Base-by-base conservation (phyloP, 2,113 vertebrate species). In the Bubo blakistoni region DNA sequence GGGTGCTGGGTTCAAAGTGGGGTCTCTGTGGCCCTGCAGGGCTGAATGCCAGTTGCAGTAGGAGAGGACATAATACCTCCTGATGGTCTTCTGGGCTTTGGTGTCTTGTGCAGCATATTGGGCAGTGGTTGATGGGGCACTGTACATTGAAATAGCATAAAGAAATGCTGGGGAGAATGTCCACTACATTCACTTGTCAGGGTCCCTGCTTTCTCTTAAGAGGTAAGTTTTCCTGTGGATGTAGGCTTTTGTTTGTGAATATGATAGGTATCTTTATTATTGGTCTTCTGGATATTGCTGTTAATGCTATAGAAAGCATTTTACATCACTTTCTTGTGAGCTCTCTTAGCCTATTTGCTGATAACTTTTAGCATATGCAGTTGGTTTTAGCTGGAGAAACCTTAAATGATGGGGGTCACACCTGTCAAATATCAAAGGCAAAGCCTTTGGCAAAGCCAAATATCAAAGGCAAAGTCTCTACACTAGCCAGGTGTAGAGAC, bases 131-230 rank as follows among this genome's bases (percentile, higher is more conserved):
- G n/a, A 8, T 44, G 24, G 29, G 25, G 16, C 65, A 3, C 14
- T 16, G 24, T 9, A 3, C 1, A 2, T 1, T 73, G 44, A 49
- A 49, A 44, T 3, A 29, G 13, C 3, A 0, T 34, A 29, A n/a
- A n/a, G 29, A n/a, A 57, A 29, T 4, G 4, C 4, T 22, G 51
- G 27, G 26, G 49, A 6, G 34, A 16, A 18, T 2, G 11, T 2
- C 40, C 20, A 1, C 4, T 5, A 0, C 6, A 2, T 13, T 63
- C 20, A 1, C 9, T 16, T 52, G 4, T 32, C 34, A 18, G 40
- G 4, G 21, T 30, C 20, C 8, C 11, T 34, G 57, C 11, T 62
- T 15, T 30, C 30, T 27, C 12, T 10, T 10, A 5, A 4, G 22
- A 47, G 14, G 18, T 29, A 2, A 29, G 10, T 1, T 65, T 47